Conservation (phyloP, 2,113 vertebrate genomes). For the Toxotes jaculatrix region DNA sequence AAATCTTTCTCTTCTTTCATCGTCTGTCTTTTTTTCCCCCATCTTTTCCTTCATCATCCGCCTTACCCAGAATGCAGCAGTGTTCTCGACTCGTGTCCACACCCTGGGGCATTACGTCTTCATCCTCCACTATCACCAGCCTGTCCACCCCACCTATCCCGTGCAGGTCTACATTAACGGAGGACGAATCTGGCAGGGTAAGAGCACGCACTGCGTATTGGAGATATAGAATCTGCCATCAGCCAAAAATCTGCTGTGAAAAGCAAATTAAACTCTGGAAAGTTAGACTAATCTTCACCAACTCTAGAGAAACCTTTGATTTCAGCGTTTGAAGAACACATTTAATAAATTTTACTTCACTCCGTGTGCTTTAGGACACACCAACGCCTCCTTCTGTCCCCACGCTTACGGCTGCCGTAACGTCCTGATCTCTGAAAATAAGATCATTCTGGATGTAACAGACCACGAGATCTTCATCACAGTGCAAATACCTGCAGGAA, state of each 20-base stretch:
- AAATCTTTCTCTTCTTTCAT: too few species aligned
- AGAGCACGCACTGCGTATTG: neutral
- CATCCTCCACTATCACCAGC: slow-evolving; percentile 95
- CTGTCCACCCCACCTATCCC: slow-evolving; percentile 87
- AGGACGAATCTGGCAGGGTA: slow-evolving; percentile 95
- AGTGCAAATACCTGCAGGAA: slow-evolving; percentile 89
- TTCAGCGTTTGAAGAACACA: neutral
- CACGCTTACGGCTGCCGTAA: slow-evolving; percentile 93
- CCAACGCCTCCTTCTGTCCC: slow-evolving; percentile 92
- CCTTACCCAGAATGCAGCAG: slow-evolving; percentile 86
- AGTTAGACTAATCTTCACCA: too few species aligned
- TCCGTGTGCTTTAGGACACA: slow-evolving; percentile 84
- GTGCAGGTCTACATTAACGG: slow-evolving; percentile 90
- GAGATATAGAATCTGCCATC: neutral
- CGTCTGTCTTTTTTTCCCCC: neutral
- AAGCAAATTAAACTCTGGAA: too few species aligned
- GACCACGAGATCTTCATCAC: slow-evolving; percentile 90
- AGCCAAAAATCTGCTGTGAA: neutral
- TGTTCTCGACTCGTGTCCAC: slow-evolving; percentile 87
- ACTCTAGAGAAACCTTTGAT: too few species aligned
- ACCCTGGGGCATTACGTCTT: slow-evolving; percentile 92
- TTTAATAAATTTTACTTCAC: neutral
- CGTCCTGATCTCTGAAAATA: slow-evolving; percentile 90
- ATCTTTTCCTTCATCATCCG: neutral
- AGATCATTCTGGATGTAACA: slow-evolving; percentile 90